Percentiles rank a stretch among this genome's conserved stretches.
These are phyloP conservation scores for Melipona beecheii DNA, from an alignment of 2,888 invertebrate genomes.

Conservation along the genomic window DNA sequence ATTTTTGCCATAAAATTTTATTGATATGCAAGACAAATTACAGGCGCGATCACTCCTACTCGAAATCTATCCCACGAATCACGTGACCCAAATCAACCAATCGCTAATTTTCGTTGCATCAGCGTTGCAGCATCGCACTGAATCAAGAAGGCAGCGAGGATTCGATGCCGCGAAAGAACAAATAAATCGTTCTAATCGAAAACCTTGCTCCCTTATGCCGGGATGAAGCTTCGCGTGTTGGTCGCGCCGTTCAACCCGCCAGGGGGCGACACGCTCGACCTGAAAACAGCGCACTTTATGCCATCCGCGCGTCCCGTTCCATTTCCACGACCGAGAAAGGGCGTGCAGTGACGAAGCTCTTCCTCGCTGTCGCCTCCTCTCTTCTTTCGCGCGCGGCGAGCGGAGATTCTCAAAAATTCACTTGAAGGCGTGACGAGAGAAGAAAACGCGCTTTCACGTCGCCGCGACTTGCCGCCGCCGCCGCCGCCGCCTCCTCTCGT, in stretches of 20 bases:
- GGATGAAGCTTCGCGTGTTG: background rate
- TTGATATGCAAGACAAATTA: too few relatives aligned
- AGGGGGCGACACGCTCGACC: background rate
- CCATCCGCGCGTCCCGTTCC: background rate
- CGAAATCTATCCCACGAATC: too few relatives aligned
- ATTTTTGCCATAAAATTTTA: too few relatives aligned
- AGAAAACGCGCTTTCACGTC: constrained; percentile 54
- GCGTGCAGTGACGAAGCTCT: background rate
- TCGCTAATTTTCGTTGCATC: too few relatives aligned
- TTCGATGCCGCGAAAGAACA: background rate
- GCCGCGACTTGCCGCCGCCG: background rate
- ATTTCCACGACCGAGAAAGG: background rate
- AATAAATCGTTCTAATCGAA: background rate
- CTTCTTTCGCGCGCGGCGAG: too few relatives aligned
- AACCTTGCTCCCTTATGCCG: too few relatives aligned
- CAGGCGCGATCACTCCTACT: too few relatives aligned
- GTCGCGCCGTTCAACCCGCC: background rate
- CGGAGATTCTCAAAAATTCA: constrained; percentile 26
- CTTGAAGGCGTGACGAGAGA: background rate
- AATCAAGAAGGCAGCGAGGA: background rate
- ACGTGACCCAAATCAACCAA: too few relatives aligned
- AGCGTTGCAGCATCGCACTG: too few relatives aligned
- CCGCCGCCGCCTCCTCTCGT: background rate
- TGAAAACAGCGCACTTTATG: background rate
- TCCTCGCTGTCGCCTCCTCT: background rate